Base-by-base conservation (phyloP, 1,140 invertebrate genomes). In the Steinernema khuongi region DNA sequence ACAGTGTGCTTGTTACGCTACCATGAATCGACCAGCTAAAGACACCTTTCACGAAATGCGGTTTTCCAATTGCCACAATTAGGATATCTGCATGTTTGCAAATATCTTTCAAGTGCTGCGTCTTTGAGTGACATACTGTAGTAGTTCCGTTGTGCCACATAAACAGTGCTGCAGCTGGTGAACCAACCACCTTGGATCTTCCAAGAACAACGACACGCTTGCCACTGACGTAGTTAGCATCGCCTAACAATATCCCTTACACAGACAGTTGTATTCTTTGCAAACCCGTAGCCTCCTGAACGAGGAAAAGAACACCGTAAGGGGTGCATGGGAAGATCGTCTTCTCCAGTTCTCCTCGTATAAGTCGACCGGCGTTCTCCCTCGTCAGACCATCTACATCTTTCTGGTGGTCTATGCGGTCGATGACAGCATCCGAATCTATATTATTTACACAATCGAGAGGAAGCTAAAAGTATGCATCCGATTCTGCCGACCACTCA, bases 141-240 rank as follows among this genome's bases (percentile, higher is more conserved):
- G 79, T 76, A 11, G 80, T 81, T 68, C 72, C 94, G 88, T 99
- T 89, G 72, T 95, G 90, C 95, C 95, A 99, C 86, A 96, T 93
- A 4, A 99, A 88, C 14, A 99, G 87, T 87, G 97, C 94, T 0
- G 94, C 90, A 70, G 93, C 91, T 0, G 96, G 96, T 0, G 94
- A 93, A 28, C 96, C 96, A 1, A 99, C 95, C 83, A 99, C 98
- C 88, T 97, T 96, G 86, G 94, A 97, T 76, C 96, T 89, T 11
- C 96, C 96, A 43, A 99, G 85, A 11, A 99, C 94, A 18, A 99
- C 95, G 14, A 94, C 94, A 69, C 89, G 89, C 33, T 92, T 91
- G 2, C 96, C 96, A 41, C 89, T 89, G 26, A 97, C 92, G 73
- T 89, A 83, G 70, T 83, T 75, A 1, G 71, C 68, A 70, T 83